These are phyloP conservation scores for Nasonia oneida DNA, from an alignment of 2,888 invertebrate species.

Conservation along the genomic window DNA sequence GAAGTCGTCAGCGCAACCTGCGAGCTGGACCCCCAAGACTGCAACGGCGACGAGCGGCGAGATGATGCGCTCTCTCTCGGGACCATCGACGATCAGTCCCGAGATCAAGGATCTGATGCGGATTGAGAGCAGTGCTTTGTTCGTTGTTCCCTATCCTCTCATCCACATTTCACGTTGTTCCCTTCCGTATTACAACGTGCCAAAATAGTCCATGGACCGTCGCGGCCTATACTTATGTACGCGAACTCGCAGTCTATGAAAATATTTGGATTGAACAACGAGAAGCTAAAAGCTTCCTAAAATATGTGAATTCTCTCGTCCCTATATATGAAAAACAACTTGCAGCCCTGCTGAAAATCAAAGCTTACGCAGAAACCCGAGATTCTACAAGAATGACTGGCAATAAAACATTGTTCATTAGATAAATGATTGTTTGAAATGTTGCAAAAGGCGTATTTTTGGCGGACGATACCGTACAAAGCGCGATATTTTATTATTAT, in stretches of 20 bases:
- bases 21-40: not conserved
- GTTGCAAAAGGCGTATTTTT: too few species aligned
- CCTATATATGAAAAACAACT: too few species aligned
- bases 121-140: conserved; percentile 56
- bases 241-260: not conserved
- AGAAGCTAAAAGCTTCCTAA: too few species aligned
- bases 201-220: conserved; percentile 63
- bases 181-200: conserved; percentile 67
- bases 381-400: too few species aligned
- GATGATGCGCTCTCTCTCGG: not conserved
- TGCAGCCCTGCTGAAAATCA: too few species aligned
- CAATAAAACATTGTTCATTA: too few species aligned
- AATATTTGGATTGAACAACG: not conserved
- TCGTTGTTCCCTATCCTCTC: conserved; percentile 60
- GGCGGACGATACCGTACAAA: too few species aligned
- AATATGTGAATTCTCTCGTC: too few species aligned
- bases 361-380: too few species aligned
- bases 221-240: not conserved
- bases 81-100: not conserved
- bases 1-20: conserved; percentile 25
- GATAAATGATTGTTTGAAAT: too few species aligned
- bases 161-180: conserved; percentile 41
- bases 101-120: conserved; percentile 56
- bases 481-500: too few species aligned
- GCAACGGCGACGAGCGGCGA: not conserved